These are phyloP conservation scores for Punctoribates punctum DNA, from an alignment of 2,888 invertebrate species.

Conservation along the genomic window DNA sequence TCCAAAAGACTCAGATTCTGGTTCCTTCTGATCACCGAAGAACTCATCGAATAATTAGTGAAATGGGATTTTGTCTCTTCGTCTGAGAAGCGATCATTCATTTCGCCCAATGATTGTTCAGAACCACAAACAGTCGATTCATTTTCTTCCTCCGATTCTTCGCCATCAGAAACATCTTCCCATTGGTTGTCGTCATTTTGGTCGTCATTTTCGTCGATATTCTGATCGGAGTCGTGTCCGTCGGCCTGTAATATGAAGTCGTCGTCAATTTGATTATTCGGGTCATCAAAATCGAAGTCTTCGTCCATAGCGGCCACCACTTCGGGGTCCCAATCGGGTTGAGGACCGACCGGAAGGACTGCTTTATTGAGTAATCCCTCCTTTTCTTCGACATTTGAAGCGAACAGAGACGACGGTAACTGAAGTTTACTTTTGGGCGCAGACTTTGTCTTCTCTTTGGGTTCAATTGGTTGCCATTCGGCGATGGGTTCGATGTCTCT, in stretches of 20 bases:
- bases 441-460: constrained; percentile 9
- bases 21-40: constrained; percentile 80
- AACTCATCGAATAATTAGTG: constrained; percentile 89
- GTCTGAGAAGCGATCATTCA: constrained; percentile 52
- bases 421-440: constrained; percentile 53
- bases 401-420: constrained; percentile 83
- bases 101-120: constrained; percentile 33
- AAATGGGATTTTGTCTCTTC: constrained; percentile 82
- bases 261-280: constrained; percentile 80
- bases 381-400: constrained; percentile 77
- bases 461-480: constrained; percentile 52
- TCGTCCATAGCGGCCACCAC: constrained; percentile 88
- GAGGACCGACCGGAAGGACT: constrained; percentile 58
- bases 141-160: constrained; percentile 43
- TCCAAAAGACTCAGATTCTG: constrained; percentile 76
- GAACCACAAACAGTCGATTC: constrained; percentile 25
- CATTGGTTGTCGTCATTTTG: constrained; percentile 51
- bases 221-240: constrained; percentile 45
- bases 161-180: constrained; percentile 27
- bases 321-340: constrained; percentile 76
- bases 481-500: constrained; percentile 57
- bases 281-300: constrained; percentile 79
- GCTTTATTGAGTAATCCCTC: constrained; percentile 78
- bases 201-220: constrained; percentile 49
- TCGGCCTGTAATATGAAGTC: constrained; percentile 78